Evolutionary conservation across 2,797 vertebrate species (phyloP), one percentile per base, ranked within the genome.

Genomic region (Glyptemys insculpta): DNA sequence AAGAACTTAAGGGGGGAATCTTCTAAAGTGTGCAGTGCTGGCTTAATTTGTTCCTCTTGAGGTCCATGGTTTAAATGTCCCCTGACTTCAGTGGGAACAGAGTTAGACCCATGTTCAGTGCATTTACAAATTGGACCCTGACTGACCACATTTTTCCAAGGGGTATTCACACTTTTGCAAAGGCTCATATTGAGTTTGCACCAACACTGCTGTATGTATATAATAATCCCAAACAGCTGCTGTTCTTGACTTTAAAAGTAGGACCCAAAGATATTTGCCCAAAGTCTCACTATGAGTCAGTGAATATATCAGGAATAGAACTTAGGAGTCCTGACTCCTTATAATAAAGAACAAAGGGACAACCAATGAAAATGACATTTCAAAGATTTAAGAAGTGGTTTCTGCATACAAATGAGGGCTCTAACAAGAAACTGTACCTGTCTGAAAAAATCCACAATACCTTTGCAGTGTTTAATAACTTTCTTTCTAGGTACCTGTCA

Each of bases 181-280:
- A 29, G 3, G 25, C 27, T 44, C 6, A 2, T 54, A 90, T 34
- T 34, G 6, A 0, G 41, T n/a, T 85, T 76, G 78, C 12, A 0
- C 2, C 72, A 0, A 1, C 18, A 0, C 0, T 27, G 0, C 50
- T 12, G 12, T 65, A 0, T 1, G 0, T 2, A 15, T 6, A 19
- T 0, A 2, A 0, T 2, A 5, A 4, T 5, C 21, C 53, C 25
- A 68, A 29, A 79, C 34, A 31, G 52, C 80, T 8, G 37, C 65
- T 6, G 0, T 50, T 6, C 15, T n/a, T n/a, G 18, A 12, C 6
- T 15, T 53, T 25, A 18, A 23, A 79, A n/a, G 34, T 27, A 21
- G 27, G 31, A n/a, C 50, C 6, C 6, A 7, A 53, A 53, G 31
- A 50, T 29, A 49, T 16, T 37, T 53, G 21, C 79, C 12, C 34